Evolutionary conservation across 2,113 vertebrate genomes (phyloP).

Genomic region (Equus przewalskii): DNA sequence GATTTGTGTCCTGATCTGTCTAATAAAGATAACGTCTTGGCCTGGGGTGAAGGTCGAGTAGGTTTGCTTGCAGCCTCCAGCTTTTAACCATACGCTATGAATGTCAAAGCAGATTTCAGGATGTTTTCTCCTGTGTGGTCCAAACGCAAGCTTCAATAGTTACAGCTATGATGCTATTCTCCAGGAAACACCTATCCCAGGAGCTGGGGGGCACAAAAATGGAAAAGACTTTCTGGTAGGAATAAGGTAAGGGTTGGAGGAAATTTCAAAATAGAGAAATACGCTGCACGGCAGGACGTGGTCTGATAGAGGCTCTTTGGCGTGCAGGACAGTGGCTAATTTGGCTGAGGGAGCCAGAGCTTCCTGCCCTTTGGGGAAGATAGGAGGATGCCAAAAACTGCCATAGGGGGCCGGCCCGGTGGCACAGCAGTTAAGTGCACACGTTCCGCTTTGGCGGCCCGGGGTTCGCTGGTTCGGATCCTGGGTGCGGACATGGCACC

Average conservation of each 20-base stretch:
- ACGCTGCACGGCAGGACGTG: neutral
- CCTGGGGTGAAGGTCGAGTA: neutral
- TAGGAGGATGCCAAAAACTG: neutral
- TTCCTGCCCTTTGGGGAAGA: slow-evolving; percentile 52
- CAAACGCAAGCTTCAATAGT: neutral
- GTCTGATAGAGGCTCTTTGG: neutral
- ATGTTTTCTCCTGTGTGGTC: neutral
- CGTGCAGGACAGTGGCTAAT: neutral
- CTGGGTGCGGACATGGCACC: no score
- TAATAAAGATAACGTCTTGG: neutral
- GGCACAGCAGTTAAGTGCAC: no score
- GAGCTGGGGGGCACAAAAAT: neutral
- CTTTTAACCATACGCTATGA: neutral
- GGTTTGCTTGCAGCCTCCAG: neutral
- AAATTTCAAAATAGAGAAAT: neutral
- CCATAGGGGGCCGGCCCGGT: neutral
- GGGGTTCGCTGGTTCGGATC: no score
- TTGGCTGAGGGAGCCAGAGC: neutral
- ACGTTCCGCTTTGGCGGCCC: no score
- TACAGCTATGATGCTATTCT: neutral
- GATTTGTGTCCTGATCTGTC: neutral
- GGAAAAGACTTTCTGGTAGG: neutral
- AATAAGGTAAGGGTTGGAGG: neutral
- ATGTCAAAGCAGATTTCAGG: neutral
- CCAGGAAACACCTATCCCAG: neutral